Evolutionary conservation across 2,888 invertebrate genomes (phyloP).

Genomic region (Bhutanitis thaidina): DNA sequence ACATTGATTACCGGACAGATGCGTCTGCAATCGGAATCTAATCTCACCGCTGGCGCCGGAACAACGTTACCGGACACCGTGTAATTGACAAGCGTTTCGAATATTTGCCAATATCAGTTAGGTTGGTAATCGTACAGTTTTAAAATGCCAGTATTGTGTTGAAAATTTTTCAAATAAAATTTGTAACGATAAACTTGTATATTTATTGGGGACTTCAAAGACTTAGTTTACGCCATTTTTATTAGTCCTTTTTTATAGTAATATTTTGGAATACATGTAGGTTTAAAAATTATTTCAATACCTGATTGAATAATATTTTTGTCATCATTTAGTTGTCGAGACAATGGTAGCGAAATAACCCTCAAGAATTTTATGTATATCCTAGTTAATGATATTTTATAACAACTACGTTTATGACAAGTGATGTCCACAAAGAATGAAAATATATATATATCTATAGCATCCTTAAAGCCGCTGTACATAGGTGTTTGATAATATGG

Average conservation of each 20-base stretch:
- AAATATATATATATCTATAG: too few species aligned
- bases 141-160: conserved; percentile 18
- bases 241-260: not conserved
- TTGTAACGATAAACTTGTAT: conserved; percentile 11
- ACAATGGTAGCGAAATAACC: too few species aligned
- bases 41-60: conserved; percentile 47
- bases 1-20: conserved; percentile 57
- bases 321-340: too few species aligned
- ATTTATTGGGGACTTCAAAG: not conserved
- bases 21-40: conserved; percentile 63
- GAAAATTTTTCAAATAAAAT: not conserved
- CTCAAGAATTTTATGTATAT: too few species aligned
- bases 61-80: conserved; percentile 41
- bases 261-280: not conserved
- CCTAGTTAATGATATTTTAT: too few species aligned
- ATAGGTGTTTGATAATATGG: too few species aligned
- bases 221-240: not conserved
- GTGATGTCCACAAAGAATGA: too few species aligned
- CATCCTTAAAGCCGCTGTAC: too few species aligned
- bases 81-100: conserved; percentile 51
- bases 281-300: too few species aligned
- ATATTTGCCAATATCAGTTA: conserved; percentile 31
- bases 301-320: too few species aligned
- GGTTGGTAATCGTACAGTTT: conserved; percentile 16
- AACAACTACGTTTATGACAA: too few species aligned